Evolutionary conservation across 2,797 vertebrate species (phyloP).

Genomic region (Crocidura indochinensis): DNA sequence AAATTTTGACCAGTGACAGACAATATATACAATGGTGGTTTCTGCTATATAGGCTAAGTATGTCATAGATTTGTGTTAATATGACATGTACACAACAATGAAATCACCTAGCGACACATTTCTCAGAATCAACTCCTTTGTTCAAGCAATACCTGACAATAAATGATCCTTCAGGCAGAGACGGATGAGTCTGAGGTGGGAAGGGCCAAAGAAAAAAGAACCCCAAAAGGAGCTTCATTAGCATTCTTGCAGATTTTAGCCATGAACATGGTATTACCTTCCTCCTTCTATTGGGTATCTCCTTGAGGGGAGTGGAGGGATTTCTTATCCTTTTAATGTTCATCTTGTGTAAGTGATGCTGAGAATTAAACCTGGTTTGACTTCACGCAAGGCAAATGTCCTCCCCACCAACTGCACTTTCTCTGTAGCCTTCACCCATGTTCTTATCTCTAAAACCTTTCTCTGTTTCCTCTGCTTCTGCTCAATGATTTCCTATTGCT

Average conservation of each 20-base stretch:
- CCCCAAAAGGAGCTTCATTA: slow-evolving; percentile 14
- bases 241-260: not conserved
- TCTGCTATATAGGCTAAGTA: not conserved
- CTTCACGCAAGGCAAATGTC: too few species aligned
- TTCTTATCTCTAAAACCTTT: slow-evolving; percentile 53
- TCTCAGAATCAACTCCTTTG: not conserved
- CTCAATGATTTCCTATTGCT: not conserved
- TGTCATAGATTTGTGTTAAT: not conserved
- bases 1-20: too few species aligned
- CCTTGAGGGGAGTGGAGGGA: not conserved
- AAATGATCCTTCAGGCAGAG: slow-evolving; percentile 16
- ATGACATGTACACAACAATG: not conserved
- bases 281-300: not conserved
- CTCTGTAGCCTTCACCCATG: not conserved
- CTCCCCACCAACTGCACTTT: too few species aligned
- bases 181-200: not conserved
- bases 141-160: not conserved
- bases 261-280: not conserved
- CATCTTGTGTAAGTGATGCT: not conserved
- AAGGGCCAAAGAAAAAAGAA: not conserved
- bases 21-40: not conserved
- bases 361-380: too few species aligned
- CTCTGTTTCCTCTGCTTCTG: slow-evolving; percentile 49
- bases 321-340: slow-evolving; percentile 22
- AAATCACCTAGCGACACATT: not conserved